Evolutionary conservation across 2,797 vertebrate species (phyloP), one percentile per base, ranked within the genome.

Genomic region (Vultur gryphus): DNA sequence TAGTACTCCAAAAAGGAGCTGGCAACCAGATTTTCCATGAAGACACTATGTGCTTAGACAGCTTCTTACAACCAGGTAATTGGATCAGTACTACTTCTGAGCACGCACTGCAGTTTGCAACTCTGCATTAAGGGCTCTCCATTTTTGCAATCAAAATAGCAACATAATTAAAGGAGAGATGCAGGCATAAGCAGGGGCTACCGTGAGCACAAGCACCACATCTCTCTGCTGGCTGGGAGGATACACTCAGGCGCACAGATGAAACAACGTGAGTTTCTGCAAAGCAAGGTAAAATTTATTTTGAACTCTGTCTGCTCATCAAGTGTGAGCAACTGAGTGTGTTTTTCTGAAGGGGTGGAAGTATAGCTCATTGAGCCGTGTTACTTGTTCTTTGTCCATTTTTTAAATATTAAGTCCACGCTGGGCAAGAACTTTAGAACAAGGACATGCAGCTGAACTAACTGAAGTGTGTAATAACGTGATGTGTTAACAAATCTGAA

Each of bases 301-400:
- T 65, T 70, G 23, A 76, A 0, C 25, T 58, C 39, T n/a, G 12
- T 9, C 46, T 59, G 35, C 43, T 67, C 15, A 9, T 39, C 18
- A 28, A 3, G 16, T 17, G 21, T 28, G 28, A 20, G 29, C 51
- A 49, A 0, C 49, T 17, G 44, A 55, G 7, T 6, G 26, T 9
- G 48, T 6, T 4, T 48, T 73, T 52, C 10, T 12, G 5, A 7
- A 71, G 37, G 48, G 28, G 8, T 18, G 13, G 10, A 70, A 31
- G 13, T 13, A 0, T 16, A 59, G 37, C 33, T 72, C 7, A 0
- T 1, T 15, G 52, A 19, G 31, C 41, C 1, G 2, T 15, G 48
- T 5, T 58, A 3, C 26, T n/a, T 35, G 29, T 28, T 15, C 26
- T 69, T 44, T 21, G 7, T 10, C 41, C 3, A 0, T 9, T 7